Base-by-base conservation (phyloP, 2,888 invertebrate species). In the Argyresthia goedartella region DNA sequence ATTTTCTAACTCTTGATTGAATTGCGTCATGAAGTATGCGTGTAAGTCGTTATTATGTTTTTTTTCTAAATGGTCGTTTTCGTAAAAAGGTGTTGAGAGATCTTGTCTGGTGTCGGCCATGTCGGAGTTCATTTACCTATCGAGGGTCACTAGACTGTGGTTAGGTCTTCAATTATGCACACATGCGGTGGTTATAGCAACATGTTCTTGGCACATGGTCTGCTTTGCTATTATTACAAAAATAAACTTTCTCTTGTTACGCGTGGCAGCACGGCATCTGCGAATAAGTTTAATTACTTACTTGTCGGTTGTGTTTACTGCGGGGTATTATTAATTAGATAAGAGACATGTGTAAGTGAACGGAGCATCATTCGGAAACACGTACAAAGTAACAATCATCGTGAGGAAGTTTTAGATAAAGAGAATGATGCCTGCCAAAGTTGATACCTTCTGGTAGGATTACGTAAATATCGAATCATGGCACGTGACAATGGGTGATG, bases 161-260 rank as follows among this genome's bases (percentile, higher is more conserved):
- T 61, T 60, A 58, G 75, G 25, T 76, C 75, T 79, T 68, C 66
- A 50, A 64, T 64, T 64, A 66, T 67, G 67, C 68, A 73, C 73
- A 74, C 85, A 85, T 82, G 76, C 85, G 85, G 73, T 73, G 73
- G 73, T 73, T 70, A 63, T 59, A 61, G 67, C 69, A 35, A 10
- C 35, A 41, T 51, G 35, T 53, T 47, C 69, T 59, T 72, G 78
- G 72, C 85, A 85, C 81, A 67, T 85, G 82, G 77, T 41, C 44
- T 25, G 49, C 66, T 72, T 76, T 75, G 84, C 84, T 86, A 85
- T 82, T 85, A 84, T 85, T 84, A 79, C 77, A 84, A 82, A 84
- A 85, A 85, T 86, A 86, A 86, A 85, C 86, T 86, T 86, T 86
- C 86, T 78, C 78, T 60, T 73, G 72, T 76, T 76, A 76, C 78